These are phyloP conservation scores for Anarhynchus alexandrinus DNA, from an alignment of 2,113 vertebrate genomes.

Conservation along the genomic window DNA sequence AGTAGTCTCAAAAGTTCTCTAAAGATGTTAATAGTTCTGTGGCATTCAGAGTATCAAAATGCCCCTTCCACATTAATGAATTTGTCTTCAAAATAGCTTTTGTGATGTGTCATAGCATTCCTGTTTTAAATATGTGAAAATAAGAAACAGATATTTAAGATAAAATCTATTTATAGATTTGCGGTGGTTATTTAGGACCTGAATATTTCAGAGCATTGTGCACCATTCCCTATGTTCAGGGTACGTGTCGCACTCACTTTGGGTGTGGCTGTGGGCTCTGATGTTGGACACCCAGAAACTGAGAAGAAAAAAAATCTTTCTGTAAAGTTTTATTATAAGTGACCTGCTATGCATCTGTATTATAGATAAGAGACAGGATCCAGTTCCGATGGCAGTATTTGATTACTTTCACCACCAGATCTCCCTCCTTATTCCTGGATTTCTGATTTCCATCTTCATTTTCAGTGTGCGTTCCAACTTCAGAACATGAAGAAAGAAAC, in stretches of 20 bases:
- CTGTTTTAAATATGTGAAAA: neutral
- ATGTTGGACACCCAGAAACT: neutral
- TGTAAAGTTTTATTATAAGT: neutral
- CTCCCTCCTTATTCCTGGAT: neutral
- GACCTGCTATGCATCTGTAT: accelerated
- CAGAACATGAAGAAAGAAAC: neutral
- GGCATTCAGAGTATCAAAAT: neutral
- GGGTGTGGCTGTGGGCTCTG: neutral
- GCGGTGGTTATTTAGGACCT: neutral
- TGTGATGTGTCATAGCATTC: neutral
- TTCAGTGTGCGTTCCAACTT: neutral
- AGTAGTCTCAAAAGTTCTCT: neutral
- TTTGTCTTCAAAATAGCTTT: neutral
- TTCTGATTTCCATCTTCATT: neutral
- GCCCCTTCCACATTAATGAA: neutral
- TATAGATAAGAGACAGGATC: neutral
- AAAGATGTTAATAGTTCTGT: neutral
- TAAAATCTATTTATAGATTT: neutral
- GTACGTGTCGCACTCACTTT: neutral
- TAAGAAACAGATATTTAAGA: neutral
- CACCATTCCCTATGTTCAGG: neutral
- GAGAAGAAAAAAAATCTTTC: neutral
- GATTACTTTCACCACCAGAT: neutral
- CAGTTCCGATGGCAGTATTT: neutral
- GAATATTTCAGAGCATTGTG: neutral